Conservation (phyloP, 2,113 vertebrate species). For the Mesocricetus auratus region DNA sequence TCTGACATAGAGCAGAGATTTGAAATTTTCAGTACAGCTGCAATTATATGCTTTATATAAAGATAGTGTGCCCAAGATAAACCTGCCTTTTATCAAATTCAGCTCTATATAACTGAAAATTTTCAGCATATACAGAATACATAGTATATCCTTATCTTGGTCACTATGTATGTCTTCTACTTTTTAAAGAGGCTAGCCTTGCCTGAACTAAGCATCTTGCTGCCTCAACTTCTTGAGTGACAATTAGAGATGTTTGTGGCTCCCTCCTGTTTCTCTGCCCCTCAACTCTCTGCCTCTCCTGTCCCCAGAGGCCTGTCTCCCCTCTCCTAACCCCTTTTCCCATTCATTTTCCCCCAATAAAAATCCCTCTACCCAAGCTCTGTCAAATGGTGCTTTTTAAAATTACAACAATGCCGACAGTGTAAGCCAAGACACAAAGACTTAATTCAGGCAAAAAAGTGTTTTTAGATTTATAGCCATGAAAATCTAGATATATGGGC, state of each 20-base stretch:
- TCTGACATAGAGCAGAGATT: conserved; percentile 24
- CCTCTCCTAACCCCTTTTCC: no score
- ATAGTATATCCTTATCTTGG: background rate
- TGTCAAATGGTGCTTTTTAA: no score
- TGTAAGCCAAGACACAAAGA: background rate
- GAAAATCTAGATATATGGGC: background rate
- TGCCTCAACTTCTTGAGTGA: background rate
- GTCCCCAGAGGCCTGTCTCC: no score
- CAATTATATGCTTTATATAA: background rate
- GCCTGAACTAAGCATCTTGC: background rate
- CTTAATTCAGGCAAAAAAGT: background rate
- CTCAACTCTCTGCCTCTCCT: no score
- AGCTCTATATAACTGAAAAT: background rate
- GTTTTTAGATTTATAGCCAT: background rate
- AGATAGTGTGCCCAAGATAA: background rate
- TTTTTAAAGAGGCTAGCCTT: background rate
- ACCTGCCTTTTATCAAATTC: background rate
- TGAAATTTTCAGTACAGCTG: background rate
- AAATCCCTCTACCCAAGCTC: no score
- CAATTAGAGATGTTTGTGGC: background rate
- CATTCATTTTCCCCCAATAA: no score
- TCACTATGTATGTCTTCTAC: background rate
- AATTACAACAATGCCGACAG: background rate
- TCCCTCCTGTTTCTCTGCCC: no score
- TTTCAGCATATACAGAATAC: background rate